Percentiles rank a stretch among this genome's conserved stretches.
Conservation (phyloP, 1,140 invertebrate genomes). For the Tribolium castaneum region DNA sequence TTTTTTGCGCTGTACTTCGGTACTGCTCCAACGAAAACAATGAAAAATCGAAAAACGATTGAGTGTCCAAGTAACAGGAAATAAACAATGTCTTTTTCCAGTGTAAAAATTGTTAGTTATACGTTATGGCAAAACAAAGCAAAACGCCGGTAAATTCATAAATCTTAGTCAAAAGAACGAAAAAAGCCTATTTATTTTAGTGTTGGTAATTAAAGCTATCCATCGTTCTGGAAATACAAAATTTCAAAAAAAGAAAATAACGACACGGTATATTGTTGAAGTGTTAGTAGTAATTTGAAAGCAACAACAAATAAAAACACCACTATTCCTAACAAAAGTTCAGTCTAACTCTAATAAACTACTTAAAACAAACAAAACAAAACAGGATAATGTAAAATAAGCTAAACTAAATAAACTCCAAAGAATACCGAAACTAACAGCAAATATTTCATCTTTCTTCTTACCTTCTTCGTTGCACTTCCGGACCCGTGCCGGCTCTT, state of each 20-base stretch:
- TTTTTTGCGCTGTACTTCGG: slow-evolving; percentile 26
- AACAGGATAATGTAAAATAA: not conserved
- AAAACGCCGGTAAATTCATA: slow-evolving; percentile 1
- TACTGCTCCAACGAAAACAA: not conserved
- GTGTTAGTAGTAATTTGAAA: slow-evolving; percentile 25
- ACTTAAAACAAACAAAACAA: slow-evolving; percentile 8
- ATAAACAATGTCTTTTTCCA: not conserved
- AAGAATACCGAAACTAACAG: slow-evolving; percentile 1
- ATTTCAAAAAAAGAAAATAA: not conserved
- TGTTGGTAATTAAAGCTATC: slow-evolving; percentile 33
- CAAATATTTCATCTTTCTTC: not conserved
- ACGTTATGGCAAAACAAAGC: slow-evolving; percentile 9
- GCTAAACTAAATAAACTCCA: not conserved
- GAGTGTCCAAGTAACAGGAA: not conserved
- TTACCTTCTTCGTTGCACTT: slow-evolving; percentile 63
- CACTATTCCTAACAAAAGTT: not conserved
- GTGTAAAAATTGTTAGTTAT: not conserved
- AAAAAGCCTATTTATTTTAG: slow-evolving; percentile 4
- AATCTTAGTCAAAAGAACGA: not conserved
- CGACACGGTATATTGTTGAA: slow-evolving; percentile 22
- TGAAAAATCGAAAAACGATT: not conserved
- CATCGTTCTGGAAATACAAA: not conserved
- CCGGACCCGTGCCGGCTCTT: slow-evolving; percentile 60
- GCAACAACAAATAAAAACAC: not conserved
- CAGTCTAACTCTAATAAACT: not conserved